A percentile compares a stretch with the other conserved stretches of the same genome.
These are phyloP conservation scores for Sebastes fasciatus DNA, from an alignment of 2,113 vertebrate genomes.

Conservation along the genomic window DNA sequence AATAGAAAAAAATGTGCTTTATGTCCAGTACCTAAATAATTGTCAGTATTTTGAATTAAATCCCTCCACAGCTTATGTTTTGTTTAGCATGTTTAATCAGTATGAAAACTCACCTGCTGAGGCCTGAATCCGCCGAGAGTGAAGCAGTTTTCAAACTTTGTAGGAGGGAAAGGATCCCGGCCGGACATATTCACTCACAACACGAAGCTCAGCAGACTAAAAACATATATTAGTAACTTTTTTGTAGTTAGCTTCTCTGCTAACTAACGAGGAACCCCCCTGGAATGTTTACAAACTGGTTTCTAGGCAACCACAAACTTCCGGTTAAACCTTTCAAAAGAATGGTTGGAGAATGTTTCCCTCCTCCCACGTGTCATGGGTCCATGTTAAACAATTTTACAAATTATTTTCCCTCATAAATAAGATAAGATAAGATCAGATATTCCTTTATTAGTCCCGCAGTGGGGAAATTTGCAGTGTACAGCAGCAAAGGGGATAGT, in stretches of 20 bases:
- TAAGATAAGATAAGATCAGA: too few species aligned
- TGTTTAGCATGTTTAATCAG: too few species aligned
- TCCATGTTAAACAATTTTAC: not conserved
- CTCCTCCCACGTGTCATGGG: not conserved
- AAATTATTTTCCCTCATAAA: too few species aligned
- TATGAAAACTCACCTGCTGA: slow-evolving; percentile 75
- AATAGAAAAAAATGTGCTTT: too few species aligned
- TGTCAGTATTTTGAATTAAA: too few species aligned
- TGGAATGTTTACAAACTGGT: slow-evolving; percentile 56
- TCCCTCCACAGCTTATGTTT: too few species aligned
- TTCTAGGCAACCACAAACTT: slow-evolving; percentile 74
- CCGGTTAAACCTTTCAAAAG: slow-evolving; percentile 36
- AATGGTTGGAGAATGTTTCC: not conserved
- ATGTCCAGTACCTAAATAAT: too few species aligned
- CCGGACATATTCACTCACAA: slow-evolving; percentile 74
- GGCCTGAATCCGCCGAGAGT: slow-evolving; percentile 65
- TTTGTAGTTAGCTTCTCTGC: not conserved
- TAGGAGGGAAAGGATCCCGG: slow-evolving; percentile 79
- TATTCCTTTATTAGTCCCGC: too few species aligned
- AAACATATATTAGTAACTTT: not conserved
- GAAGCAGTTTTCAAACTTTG: slow-evolving; percentile 75
- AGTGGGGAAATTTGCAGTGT: too few species aligned
- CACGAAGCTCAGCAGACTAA: not conserved
- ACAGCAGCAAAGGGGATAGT: too few species aligned
- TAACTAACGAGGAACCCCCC: not conserved